Conservation (phyloP, 2,113 vertebrate genomes). For the Zosterops pallidus region DNA sequence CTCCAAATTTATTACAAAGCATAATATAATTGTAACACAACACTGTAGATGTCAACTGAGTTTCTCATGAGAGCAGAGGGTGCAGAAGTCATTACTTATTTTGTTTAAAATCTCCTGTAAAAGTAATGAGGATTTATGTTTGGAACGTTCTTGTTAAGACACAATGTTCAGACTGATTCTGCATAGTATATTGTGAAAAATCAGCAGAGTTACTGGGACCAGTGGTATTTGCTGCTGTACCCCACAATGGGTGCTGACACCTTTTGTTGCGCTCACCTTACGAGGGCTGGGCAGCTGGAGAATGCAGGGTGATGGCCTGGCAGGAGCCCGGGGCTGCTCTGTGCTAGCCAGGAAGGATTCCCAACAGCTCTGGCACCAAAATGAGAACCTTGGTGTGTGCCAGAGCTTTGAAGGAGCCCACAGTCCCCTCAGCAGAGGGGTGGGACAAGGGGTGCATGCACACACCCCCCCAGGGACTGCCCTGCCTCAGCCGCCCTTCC, state of each 20-base stretch:
- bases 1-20: not conserved
- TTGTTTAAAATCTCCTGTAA: not conserved
- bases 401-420: not conserved
- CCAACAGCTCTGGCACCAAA: fast-evolving
- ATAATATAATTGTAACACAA: not conserved
- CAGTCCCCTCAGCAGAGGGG: not conserved
- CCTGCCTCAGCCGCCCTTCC: not conserved
- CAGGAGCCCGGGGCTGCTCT: not conserved
- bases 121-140: not conserved
- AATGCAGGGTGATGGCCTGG: fast-evolving
- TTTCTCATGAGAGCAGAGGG: not conserved
- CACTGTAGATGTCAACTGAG: not conserved
- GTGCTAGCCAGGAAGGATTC: not conserved
- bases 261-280: fast-evolving
- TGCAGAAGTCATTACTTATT: not conserved
- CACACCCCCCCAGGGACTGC: too few species aligned
- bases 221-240: not conserved
- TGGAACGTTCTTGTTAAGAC: not conserved
- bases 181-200: not conserved
- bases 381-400: fast-evolving
- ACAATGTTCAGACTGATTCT: not conserved
- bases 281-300: not conserved
- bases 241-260: fast-evolving
- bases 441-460: fast-evolving
- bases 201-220: not conserved